Percentiles rank a stretch among this genome's conserved stretches.
Conservation (phyloP, 2,888 invertebrate genomes). For the Bibio marci region DNA sequence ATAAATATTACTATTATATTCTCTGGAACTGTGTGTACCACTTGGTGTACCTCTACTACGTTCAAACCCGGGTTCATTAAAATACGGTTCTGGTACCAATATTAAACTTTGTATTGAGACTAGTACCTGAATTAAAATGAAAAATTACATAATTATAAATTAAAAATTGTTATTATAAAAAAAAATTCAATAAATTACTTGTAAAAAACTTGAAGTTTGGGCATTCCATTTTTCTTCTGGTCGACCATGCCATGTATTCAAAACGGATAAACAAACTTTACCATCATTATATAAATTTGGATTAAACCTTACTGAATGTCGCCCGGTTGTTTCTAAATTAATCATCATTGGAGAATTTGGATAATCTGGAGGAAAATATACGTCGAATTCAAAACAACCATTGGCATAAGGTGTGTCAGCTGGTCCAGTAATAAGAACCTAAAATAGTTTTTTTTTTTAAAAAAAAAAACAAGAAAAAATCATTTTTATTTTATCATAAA, state of each 20-base stretch:
- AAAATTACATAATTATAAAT: not conserved
- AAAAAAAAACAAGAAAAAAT: not conserved
- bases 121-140: slow-evolving; percentile 41
- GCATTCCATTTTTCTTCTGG: slow-evolving; percentile 97
- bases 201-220: slow-evolving; percentile 83
- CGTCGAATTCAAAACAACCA: slow-evolving; percentile 83
- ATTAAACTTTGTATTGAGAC: slow-evolving; percentile 88
- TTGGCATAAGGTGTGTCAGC: slow-evolving; percentile 84
- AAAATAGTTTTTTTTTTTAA: slow-evolving; percentile 9
- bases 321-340: slow-evolving; percentile 78
- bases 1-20: slow-evolving; percentile 90
- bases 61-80: slow-evolving; percentile 91
- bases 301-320: slow-evolving; percentile 78
- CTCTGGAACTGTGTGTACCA: slow-evolving; percentile 76
- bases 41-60: slow-evolving; percentile 73
- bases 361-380: slow-evolving; percentile 73
- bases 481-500: too few species aligned
- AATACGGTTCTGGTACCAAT: slow-evolving; percentile 83
- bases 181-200: slow-evolving; percentile 28
- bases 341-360: slow-evolving; percentile 78
- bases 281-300: slow-evolving; percentile 91
- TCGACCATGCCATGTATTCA: slow-evolving; percentile 93
- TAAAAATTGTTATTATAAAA: not conserved
- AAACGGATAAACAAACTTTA: slow-evolving; percentile 84
- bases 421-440: slow-evolving; percentile 83